A percentile compares a stretch with the other conserved stretches of the same genome.
These are phyloP conservation scores for Antennarius maculatus DNA, from an alignment of 2,797 vertebrate species.

Conservation along the genomic window DNA sequence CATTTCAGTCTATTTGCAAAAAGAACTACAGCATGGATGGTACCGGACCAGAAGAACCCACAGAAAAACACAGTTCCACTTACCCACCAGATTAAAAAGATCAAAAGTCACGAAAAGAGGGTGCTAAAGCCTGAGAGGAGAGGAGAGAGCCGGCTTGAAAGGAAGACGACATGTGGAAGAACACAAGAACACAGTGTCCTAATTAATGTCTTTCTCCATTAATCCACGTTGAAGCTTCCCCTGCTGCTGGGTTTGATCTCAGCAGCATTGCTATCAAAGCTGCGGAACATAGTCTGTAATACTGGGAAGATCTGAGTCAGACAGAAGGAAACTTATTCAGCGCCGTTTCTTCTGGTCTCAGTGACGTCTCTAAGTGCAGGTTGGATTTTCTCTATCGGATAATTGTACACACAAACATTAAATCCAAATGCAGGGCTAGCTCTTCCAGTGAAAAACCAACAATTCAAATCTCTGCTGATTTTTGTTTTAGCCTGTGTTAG, in stretches of 20 bases:
- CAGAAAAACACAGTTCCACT: constrained; percentile 22
- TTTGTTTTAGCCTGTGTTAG: constrained; percentile 7
- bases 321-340: constrained; percentile 24
- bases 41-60: constrained; percentile 22
- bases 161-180: constrained; percentile 55
- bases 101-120: constrained; percentile 51
- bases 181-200: constrained; percentile 65
- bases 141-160: constrained; percentile 46
- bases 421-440: not conserved
- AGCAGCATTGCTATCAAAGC: constrained; percentile 63
- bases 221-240: constrained; percentile 66
- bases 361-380: constrained; percentile 15
- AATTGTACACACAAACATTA: not conserved
- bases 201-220: constrained; percentile 71
- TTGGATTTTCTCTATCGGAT: not conserved
- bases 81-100: constrained; percentile 56
- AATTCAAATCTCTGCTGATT: not conserved
- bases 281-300: constrained; percentile 35
- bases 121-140: constrained; percentile 23
- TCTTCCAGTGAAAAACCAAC: too few species aligned
- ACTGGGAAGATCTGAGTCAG: constrained; percentile 54
- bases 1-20: constrained; percentile 20
- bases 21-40: constrained; percentile 10
- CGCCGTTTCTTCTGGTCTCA: constrained; percentile 12
- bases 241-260: constrained; percentile 71